Percentiles rank a stretch among this genome's conserved stretches.
Evolutionary conservation across 2,797 vertebrate species (phyloP).

Genomic region (Phylloscopus collybita): DNA sequence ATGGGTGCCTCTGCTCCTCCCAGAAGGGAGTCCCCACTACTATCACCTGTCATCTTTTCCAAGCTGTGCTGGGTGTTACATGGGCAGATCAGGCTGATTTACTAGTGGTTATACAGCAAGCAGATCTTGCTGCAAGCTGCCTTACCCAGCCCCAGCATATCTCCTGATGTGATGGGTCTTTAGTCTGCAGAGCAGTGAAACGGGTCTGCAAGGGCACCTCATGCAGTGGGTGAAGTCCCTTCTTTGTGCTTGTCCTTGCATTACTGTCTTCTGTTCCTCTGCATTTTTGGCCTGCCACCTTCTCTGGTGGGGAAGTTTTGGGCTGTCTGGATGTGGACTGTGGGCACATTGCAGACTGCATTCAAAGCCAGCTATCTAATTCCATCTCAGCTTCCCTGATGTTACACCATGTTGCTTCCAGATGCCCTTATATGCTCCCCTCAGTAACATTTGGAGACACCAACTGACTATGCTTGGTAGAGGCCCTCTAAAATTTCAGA

Average conservation of each 20-base stretch:
- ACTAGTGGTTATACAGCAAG: neutral
- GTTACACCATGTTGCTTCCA: neutral
- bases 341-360: neutral
- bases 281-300: neutral
- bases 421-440: neutral
- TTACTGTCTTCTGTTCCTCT: neutral
- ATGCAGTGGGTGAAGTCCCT: neutral
- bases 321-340: neutral
- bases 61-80: neutral
- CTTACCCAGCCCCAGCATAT: neutral
- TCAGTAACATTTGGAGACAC: neutral
- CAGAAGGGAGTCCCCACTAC: neutral
- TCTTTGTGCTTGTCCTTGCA: neutral
- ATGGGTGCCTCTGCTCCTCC: neutral
- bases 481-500: neutral
- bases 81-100: neutral
- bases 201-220: neutral
- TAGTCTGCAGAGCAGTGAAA: neutral
- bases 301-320: neutral
- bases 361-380: neutral
- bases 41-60: neutral
- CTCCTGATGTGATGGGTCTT: neutral
- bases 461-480: neutral
- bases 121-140: neutral
- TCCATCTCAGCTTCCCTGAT: neutral